Conservation (phyloP, 1,140 invertebrate species). For the Nymphalis io region DNA sequence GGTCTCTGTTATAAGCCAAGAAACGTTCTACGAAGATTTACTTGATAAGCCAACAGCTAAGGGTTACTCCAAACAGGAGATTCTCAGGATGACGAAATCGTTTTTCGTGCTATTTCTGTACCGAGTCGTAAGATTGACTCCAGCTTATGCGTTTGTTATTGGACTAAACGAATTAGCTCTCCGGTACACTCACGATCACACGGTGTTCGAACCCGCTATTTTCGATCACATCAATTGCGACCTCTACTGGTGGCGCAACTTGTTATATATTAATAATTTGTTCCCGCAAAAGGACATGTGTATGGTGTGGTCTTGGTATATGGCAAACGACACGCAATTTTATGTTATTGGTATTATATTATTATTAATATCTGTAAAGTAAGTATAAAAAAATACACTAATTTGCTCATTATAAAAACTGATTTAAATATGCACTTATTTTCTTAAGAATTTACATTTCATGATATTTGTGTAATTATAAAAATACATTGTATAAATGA, state of each 20-base stretch:
- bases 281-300: slow-evolving; percentile 90
- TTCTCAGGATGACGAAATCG: slow-evolving; percentile 55
- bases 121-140: slow-evolving; percentile 85
- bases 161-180: slow-evolving; percentile 87
- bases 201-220: slow-evolving; percentile 88
- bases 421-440: too few species aligned
- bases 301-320: slow-evolving; percentile 95
- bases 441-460: too few species aligned
- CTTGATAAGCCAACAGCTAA: slow-evolving; percentile 58
- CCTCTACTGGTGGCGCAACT: slow-evolving; percentile 91
- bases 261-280: slow-evolving; percentile 90
- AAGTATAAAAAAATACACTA: slow-evolving; percentile 51
- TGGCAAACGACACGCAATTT: slow-evolving; percentile 95
- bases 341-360: slow-evolving; percentile 88
- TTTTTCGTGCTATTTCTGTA: slow-evolving; percentile 68
- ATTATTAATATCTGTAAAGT: slow-evolving; percentile 89
- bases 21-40: slow-evolving; percentile 70
- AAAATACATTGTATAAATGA: too few species aligned
- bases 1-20: slow-evolving; percentile 70
- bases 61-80: slow-evolving; percentile 52
- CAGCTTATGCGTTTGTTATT: slow-evolving; percentile 90
- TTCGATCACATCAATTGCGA: slow-evolving; percentile 88
- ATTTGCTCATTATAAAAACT: too few species aligned
- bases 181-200: slow-evolving; percentile 83
- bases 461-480: too few species aligned